These are phyloP conservation scores for Cerastoderma edule DNA, from an alignment of 2,888 invertebrate genomes.

Conservation along the genomic window DNA sequence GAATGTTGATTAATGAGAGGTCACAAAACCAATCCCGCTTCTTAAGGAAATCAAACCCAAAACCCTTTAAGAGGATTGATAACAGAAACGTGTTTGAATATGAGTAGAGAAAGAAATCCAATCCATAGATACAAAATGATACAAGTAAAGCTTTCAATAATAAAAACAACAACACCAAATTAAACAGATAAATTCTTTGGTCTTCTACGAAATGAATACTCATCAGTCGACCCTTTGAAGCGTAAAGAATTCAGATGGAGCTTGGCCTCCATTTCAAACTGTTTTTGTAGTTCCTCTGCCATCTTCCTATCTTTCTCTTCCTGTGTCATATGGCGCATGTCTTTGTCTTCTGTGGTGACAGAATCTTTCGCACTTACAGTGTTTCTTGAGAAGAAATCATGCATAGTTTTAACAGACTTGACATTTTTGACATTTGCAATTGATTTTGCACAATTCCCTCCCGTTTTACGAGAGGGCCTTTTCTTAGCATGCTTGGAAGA, in stretches of 20 bases:
- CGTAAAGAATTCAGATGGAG: slow-evolving; percentile 42
- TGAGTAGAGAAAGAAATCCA: too few species aligned
- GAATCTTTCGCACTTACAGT: not conserved
- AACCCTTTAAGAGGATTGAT: too few species aligned
- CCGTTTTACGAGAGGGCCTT: slow-evolving; percentile 6
- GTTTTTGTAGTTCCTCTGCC: slow-evolving; percentile 51
- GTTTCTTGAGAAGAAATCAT: slow-evolving; percentile 35
- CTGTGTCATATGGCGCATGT: too few species aligned
- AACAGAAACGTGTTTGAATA: too few species aligned
- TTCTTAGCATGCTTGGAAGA: slow-evolving; percentile 26
- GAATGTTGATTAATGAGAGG: too few species aligned
- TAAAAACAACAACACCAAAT: too few species aligned
- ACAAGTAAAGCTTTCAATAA: too few species aligned
- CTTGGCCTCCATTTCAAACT: slow-evolving; percentile 56
- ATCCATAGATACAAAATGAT: too few species aligned
- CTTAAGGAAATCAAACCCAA: too few species aligned
- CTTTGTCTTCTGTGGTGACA: not conserved
- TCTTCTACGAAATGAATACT: slow-evolving; percentile 49
- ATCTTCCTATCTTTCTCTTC: slow-evolving; percentile 45
- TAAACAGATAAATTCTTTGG: not conserved
- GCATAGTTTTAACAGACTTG: slow-evolving; percentile 34
- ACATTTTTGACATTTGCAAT: not conserved
- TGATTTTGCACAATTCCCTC: not conserved
- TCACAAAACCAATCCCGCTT: too few species aligned
- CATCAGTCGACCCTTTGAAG: slow-evolving; percentile 49